These are phyloP conservation scores for Podocnemis expansa DNA, from an alignment of 2,113 vertebrate genomes.

Conservation along the genomic window DNA sequence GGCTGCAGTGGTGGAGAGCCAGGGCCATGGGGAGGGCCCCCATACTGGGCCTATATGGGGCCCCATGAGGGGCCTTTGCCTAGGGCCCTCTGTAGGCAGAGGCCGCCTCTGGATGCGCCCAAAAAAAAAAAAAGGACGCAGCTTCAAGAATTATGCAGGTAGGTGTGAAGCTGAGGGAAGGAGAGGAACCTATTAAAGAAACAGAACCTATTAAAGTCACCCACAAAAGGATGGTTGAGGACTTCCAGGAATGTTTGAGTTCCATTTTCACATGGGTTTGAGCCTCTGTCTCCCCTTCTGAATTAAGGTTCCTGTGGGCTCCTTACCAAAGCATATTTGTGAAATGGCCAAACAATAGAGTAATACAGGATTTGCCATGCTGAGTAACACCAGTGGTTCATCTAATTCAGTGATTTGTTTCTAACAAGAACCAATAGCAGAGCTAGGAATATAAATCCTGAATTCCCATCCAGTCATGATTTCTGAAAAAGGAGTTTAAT, in stretches of 20 bases:
- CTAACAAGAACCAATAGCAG: neutral
- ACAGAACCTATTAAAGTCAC: too few relatives aligned
- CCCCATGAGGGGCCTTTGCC: too few relatives aligned
- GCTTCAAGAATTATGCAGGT: neutral
- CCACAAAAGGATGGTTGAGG: too few relatives aligned
- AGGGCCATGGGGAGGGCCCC: too few relatives aligned
- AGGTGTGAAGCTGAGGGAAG: neutral
- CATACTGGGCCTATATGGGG: too few relatives aligned
- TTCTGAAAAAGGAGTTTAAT: neutral
- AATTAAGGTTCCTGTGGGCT: neutral
- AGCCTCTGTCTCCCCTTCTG: too few relatives aligned
- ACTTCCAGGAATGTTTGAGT: neutral
- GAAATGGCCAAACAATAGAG: neutral
- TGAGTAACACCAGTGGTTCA: neutral
- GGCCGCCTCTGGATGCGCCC: too few relatives aligned
- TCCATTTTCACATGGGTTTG: neutral
- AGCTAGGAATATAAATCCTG: neutral
- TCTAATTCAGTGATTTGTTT: neutral
- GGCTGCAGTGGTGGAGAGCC: too few relatives aligned
- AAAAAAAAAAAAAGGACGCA: slow-evolving; percentile 81
- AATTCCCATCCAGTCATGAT: neutral
- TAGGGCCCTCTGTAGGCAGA: too few relatives aligned
- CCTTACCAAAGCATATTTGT: neutral
- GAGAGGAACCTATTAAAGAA: neutral
- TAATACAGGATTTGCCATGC: neutral